A percentile compares a stretch with the other conserved stretches of the same genome.
Conservation (phyloP, 2,113 vertebrate species). For the Daubentonia madagascariensis region DNA sequence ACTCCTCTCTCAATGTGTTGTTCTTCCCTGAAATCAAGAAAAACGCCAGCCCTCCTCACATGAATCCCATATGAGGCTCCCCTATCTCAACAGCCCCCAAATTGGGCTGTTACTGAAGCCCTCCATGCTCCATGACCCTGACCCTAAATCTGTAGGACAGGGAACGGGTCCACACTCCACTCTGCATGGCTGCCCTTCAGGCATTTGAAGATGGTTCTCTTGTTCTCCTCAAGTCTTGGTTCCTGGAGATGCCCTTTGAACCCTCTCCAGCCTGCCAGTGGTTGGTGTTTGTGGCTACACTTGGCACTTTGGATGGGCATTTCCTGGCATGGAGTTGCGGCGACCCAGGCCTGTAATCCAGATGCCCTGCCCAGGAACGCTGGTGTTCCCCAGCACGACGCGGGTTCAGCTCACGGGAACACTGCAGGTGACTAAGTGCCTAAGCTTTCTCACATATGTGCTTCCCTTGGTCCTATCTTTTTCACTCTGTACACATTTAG, state of each 20-base stretch:
- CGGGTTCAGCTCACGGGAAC: fast-evolving
- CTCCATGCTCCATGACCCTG: fast-evolving
- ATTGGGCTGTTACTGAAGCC: too few species aligned
- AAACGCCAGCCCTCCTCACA: not conserved
- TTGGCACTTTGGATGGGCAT: not conserved
- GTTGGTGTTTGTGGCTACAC: fast-evolving
- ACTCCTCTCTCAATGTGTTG: fast-evolving
- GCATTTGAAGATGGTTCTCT: not conserved
- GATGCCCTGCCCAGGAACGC: fast-evolving
- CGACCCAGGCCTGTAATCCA: fast-evolving
- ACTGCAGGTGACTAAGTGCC: fast-evolving
- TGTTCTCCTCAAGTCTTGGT: fast-evolving
- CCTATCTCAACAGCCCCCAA: not conserved
- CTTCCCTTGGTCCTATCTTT: too few species aligned
- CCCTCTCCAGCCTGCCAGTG: not conserved
- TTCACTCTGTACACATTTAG: not conserved
- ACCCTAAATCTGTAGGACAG: not conserved
- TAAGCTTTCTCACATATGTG: fast-evolving
- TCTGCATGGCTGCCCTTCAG: fast-evolving
- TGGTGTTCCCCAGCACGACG: fast-evolving
- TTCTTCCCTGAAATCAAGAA: not conserved
- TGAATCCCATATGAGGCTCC: fast-evolving
- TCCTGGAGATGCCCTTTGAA: not conserved
- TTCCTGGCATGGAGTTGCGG: not conserved
- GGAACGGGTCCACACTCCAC: fast-evolving